Evolutionary conservation across 2,113 vertebrate species (phyloP), one percentile per base, ranked within the genome.

Genomic region (Centropus bengalensis): DNA sequence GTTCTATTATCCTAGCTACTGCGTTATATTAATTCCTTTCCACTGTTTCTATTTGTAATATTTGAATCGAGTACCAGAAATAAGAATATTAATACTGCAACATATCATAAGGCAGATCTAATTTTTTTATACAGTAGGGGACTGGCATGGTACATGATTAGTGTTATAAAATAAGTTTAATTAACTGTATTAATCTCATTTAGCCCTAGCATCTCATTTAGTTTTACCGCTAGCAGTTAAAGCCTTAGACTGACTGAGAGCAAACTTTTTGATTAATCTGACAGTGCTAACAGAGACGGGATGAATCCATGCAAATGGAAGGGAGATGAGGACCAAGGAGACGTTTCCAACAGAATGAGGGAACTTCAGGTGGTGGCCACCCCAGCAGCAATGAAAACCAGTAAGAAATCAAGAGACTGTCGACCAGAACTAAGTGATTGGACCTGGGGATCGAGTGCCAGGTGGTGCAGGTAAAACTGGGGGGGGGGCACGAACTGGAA

Each of bases 381-480:
- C 24, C 8, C 13, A 56, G 64, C 2, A 5, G 18, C 47, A 49
- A 49, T 23, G 47, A 49, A 22, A 49, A 49, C 21, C 47, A 49
- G 21, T 49, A 49, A 71, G 84, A 80, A 71, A 83, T 44, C 20
- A 40, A 26, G 68, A 86, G 27, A 40, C 4, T 47, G 42, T 3
- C 0, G 0, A 54, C 8, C 27, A 63, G 33, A 89, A 55, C 59
- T 38, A 8, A 23, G 4, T 36, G 32, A 13, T 13, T 42, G 30
- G 49, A 18, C 17, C 19, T 60, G 30, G 42, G 44, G 44, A 42
- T 2, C 2, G 5, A 11, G 7, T 49, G 11, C 12, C 26, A 18
- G 44, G 40, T 36, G 19, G 44, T 3, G 6, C 0, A 0, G 23
- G 4, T 54, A 3, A 32, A 44, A 71, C 0, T 12, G 54, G 69